phyloP scores from a whole-genome alignment of 2,888 invertebrate genomes.

The Pristionchus mayeri region DNA sequence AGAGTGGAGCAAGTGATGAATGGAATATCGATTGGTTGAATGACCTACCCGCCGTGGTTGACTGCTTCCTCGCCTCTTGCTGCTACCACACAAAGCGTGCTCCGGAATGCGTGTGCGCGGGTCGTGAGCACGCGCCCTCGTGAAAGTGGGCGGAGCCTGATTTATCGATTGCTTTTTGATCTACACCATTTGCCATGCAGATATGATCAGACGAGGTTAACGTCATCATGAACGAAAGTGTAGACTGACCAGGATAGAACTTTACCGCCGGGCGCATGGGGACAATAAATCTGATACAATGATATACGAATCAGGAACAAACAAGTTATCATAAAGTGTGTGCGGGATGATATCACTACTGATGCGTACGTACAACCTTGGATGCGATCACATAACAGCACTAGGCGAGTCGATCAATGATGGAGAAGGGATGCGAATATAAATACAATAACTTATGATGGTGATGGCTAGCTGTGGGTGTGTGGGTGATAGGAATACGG shows the following conservation, averaged over 20 bases:
- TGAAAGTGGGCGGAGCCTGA: constrained; percentile 37
- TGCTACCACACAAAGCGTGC: no score
- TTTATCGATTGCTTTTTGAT: neutral
- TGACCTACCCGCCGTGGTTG: constrained; percentile 25
- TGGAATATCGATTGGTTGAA: neutral
- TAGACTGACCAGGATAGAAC: neutral
- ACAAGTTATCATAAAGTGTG: constrained; percentile 21
- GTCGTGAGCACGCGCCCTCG: neutral
- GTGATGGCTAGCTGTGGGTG: constrained; percentile 34
- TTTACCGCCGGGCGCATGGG: neutral
- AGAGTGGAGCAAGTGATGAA: neutral
- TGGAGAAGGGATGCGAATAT: neutral
- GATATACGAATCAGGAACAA: constrained; percentile 5
- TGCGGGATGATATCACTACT: constrained; percentile 36
- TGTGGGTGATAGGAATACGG: constrained; percentile 10
- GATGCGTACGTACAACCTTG: neutral
- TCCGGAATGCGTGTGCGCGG: no score
- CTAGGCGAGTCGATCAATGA: constrained; percentile 30
- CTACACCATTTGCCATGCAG: neutral
- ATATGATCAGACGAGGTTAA: neutral
- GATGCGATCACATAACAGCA: constrained; percentile 20
- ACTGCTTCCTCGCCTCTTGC: constrained; percentile 11
- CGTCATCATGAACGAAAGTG: neutral
- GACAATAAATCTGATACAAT: constrained; percentile 12
- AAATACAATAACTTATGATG: constrained; percentile 12